Base-by-base conservation (phyloP, 2,113 vertebrate genomes). In the Nothocercus nigrocapillus region DNA sequence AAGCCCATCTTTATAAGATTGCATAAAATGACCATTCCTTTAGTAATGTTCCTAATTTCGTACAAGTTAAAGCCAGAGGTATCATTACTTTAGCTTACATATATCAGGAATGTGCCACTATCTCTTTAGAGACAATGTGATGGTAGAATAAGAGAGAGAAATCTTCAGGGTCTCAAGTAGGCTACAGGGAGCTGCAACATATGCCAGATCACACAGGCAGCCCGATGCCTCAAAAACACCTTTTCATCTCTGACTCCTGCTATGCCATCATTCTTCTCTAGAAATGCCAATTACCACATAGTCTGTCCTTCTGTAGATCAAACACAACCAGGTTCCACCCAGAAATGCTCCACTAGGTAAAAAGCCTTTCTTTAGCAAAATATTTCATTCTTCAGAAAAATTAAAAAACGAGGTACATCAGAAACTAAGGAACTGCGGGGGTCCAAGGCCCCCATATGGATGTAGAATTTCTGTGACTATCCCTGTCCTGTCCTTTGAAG, bases 191-290 rank as follows among this genome's bases (percentile, higher is more conserved):
- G 24, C 42, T 87, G 42, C 28, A 86, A 45, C 42, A 13, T 13
- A 45, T 1, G 8, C 17, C 51, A 84, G 73, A 45, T 32, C 54
- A 63, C 34, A 40, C 2, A 24, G 18, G 13, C 59, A 88, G 36
- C n/a, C 1, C 2, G 69, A 74, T 64, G 22, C 45, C 73, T 75
- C 53, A 51, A 32, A 87, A 85, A 21, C 6, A 72, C 8, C 44
- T 79, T 94, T 89, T 91, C 45, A 93, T 82, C 62, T 87, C 49
- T 56, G 76, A 68, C 11, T 25, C 28, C 66, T 79, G 28, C 53
- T 67, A 75, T 28, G 32, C 4, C 14, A 87, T 45, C 14, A 87
- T 51, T 24, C 44, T 56, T 72, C 69, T 77, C 69, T 24, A 82
- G 67, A 82, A 73, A 62, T 59, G 62, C 90, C 64, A n/a, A 1